phyloP scores from a whole-genome alignment of 2,888 invertebrate species.

The Tachina lurida region DNA sequence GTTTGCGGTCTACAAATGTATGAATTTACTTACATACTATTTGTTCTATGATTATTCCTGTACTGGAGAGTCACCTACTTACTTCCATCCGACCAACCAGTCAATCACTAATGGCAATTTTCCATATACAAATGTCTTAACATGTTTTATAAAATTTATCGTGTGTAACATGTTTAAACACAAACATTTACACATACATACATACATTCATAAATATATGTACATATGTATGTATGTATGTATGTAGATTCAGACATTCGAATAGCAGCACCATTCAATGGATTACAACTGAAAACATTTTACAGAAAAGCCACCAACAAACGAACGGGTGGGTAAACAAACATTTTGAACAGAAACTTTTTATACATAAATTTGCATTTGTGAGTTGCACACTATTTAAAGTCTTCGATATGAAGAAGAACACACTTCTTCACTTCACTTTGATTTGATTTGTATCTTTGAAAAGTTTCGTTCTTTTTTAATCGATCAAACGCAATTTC shows the following conservation, averaged over 20 bases:
- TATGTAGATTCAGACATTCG: neutral
- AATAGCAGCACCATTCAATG: constrained; percentile 23
- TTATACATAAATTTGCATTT: constrained; percentile 59
- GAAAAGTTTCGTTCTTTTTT: constrained; percentile 1
- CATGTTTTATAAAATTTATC: constrained; percentile 70
- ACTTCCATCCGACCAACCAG: constrained; percentile 24
- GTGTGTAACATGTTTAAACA: constrained; percentile 67
- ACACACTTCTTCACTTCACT: too few relatives aligned
- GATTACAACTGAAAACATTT: constrained; percentile 22
- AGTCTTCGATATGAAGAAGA: constrained; percentile 4
- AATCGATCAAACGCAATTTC: constrained; percentile 33
- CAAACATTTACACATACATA: constrained; percentile 17
- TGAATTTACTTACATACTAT: neutral
- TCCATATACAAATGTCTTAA: constrained; percentile 67
- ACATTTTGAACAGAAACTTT: constrained; percentile 11
- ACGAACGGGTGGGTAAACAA: constrained; percentile 1
- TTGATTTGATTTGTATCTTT: constrained; percentile 53
- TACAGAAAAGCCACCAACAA: constrained; percentile 11
- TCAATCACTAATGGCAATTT: constrained; percentile 61
- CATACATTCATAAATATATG: neutral
- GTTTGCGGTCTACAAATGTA: constrained; percentile 20
- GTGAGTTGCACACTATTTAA: constrained; percentile 27
- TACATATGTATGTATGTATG: neutral
- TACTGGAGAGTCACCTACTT: constrained; percentile 32
- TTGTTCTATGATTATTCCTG: constrained; percentile 14